phyloP scores from a whole-genome alignment of 2,113 vertebrate genomes.

The Saimiri boliviensis region DNA sequence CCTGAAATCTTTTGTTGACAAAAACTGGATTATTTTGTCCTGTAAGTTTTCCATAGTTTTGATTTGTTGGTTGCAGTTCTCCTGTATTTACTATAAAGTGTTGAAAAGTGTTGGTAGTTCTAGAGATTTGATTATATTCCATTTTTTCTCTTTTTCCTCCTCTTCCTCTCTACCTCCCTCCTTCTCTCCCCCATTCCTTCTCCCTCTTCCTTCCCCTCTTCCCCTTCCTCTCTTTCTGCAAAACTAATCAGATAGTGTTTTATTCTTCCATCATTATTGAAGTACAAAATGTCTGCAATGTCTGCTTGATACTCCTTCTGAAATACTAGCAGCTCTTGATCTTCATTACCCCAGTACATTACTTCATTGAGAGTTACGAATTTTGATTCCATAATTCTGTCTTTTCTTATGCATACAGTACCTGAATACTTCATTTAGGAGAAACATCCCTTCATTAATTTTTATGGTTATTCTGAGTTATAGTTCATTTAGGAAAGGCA shows the following conservation, averaged over 20 bases:
- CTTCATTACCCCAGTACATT: neutral
- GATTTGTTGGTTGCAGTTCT: neutral
- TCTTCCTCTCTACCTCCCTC: neutral
- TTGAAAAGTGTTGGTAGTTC: neutral
- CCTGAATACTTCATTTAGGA: conserved; percentile 3
- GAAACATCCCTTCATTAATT: neutral
- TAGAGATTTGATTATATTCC: neutral
- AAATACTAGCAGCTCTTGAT: neutral
- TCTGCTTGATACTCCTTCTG: neutral
- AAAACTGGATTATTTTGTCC: neutral
- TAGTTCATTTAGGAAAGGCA: neutral
- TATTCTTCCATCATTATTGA: neutral
- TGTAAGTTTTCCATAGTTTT: neutral
- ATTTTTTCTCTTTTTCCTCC: neutral
- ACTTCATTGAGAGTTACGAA: neutral
- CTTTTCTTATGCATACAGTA: neutral
- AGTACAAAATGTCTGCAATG: neutral
- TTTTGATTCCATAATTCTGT: neutral
- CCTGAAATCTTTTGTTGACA: neutral
- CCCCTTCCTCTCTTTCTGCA: neutral
- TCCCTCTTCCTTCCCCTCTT: neutral
- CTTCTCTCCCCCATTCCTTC: neutral
- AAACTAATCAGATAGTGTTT: neutral
- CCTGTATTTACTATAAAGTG: neutral
- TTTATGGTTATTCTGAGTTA: neutral